phyloP scores from a whole-genome alignment of 2,797 vertebrate genomes.

The Cyclopterus lumpus region DNA sequence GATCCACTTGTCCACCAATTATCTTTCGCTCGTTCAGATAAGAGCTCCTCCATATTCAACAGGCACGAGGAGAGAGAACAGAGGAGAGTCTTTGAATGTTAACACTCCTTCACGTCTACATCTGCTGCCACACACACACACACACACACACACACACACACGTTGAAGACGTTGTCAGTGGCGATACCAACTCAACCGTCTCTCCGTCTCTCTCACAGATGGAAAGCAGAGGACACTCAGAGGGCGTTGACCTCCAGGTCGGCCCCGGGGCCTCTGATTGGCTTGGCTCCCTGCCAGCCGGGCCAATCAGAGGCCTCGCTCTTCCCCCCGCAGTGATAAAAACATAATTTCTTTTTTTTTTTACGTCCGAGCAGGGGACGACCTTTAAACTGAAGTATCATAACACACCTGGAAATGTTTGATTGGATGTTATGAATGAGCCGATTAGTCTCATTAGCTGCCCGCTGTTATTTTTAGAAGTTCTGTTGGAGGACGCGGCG shows the following conservation, averaged over 20 bases:
- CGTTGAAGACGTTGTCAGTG: too few relatives aligned
- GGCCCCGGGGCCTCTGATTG: slow-evolving; percentile 46
- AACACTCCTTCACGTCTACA: slow-evolving; percentile 44
- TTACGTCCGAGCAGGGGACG: slow-evolving; percentile 15
- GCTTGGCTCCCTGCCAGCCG: slow-evolving; percentile 43
- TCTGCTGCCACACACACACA: slow-evolving; percentile 24
- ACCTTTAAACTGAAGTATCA: slow-evolving; percentile 40
- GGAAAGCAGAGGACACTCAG: too few relatives aligned
- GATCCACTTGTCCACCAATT: slow-evolving; percentile 37
- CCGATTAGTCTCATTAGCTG: slow-evolving; percentile 12
- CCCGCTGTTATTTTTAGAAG: slow-evolving; percentile 2
- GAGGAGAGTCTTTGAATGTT: slow-evolving; percentile 61
- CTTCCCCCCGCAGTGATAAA: slow-evolving; percentile 36
- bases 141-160: not conserved
- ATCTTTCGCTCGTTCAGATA: slow-evolving; percentile 24
- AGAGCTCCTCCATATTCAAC: slow-evolving; percentile 67
- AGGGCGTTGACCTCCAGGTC: slow-evolving; percentile 54
- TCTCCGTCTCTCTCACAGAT: too few relatives aligned
- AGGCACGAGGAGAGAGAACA: slow-evolving; percentile 27
- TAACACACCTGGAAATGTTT: slow-evolving; percentile 41
- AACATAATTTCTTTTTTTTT: slow-evolving; percentile 20
- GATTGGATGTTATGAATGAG: not conserved
- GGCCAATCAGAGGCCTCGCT: slow-evolving; percentile 51
- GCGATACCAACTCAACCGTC: too few relatives aligned
- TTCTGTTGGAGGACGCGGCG: not conserved